phyloP scores from a whole-genome alignment of 2,797 vertebrate genomes.

The Megaceryle alcyon region DNA sequence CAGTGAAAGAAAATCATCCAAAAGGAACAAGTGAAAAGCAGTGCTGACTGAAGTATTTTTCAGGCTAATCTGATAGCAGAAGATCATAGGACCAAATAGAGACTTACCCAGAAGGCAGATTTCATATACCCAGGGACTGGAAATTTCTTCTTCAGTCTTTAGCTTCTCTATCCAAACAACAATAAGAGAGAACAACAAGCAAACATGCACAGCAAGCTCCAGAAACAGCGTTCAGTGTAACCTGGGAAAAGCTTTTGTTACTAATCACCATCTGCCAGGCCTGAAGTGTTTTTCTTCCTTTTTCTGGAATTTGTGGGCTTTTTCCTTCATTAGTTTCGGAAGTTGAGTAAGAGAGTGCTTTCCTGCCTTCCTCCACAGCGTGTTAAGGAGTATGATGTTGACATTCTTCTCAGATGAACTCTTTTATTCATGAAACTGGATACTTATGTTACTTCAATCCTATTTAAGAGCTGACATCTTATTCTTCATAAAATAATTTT shows the following conservation, averaged over 20 bases:
- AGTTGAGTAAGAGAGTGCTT: neutral
- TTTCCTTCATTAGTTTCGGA: neutral
- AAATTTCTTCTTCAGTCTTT: neutral
- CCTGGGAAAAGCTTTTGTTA: neutral
- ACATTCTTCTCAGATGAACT: slow-evolving; percentile 58
- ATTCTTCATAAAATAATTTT: slow-evolving; percentile 32
- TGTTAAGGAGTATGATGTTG: neutral
- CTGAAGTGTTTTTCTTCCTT: neutral
- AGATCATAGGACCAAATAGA: neutral
- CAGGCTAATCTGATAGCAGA: neutral
- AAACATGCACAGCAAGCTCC: neutral
- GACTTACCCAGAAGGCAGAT: neutral
- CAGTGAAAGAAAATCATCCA: neutral
- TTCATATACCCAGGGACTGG: neutral
- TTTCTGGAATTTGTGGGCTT: neutral
- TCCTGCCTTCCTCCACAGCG: neutral
- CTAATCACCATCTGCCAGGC: neutral
- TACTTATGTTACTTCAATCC: slow-evolving; percentile 20
- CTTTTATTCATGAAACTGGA: slow-evolving; percentile 61
- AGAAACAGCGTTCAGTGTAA: neutral
- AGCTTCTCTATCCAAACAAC: neutral
- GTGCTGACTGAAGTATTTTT: neutral
- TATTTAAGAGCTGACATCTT: slow-evolving; percentile 31
- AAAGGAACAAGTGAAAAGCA: neutral
- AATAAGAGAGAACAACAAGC: fast-evolving